phyloP scores from a whole-genome alignment of 92 coral and sea anemone genomes.

The Parazoanthus atlanticus region DNA sequence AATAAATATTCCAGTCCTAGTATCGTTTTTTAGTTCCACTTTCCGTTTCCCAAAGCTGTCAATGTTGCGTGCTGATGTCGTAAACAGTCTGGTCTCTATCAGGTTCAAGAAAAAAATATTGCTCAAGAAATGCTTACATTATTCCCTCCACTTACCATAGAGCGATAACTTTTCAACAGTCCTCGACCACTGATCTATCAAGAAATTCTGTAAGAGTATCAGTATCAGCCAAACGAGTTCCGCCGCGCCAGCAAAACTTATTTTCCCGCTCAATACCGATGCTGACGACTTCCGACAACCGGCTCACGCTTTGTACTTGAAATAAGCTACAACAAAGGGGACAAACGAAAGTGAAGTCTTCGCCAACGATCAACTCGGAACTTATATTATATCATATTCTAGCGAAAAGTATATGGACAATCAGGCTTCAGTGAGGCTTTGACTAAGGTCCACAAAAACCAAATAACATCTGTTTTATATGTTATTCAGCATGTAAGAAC shows the following conservation, averaged over 20 bases:
- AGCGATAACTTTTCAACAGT: background rate
- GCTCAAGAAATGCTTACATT: background rate
- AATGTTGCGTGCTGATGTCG: background rate
- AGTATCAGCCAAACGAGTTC: background rate
- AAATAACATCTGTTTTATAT: no score
- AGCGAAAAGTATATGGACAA: no score
- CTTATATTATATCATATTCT: no score
- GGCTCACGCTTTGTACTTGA: background rate
- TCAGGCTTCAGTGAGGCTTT: no score
- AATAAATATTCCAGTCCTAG: background rate
- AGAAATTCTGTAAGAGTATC: background rate
- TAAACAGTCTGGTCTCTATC: background rate
- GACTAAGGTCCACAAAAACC: no score
- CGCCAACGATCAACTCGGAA: no score
- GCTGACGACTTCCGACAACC: background rate
- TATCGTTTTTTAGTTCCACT: background rate
- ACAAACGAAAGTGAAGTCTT: background rate
- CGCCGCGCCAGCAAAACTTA: background rate
- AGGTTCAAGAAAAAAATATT: background rate
- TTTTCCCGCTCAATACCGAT: background rate
- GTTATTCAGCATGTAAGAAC: no score
- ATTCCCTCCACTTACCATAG: slow-evolving; percentile 1
- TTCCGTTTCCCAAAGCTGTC: background rate
- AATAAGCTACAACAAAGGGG: background rate
- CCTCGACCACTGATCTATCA: background rate